Evolutionary conservation across 2,888 invertebrate genomes (phyloP).

Genomic region (Microplitis deprimator): DNA sequence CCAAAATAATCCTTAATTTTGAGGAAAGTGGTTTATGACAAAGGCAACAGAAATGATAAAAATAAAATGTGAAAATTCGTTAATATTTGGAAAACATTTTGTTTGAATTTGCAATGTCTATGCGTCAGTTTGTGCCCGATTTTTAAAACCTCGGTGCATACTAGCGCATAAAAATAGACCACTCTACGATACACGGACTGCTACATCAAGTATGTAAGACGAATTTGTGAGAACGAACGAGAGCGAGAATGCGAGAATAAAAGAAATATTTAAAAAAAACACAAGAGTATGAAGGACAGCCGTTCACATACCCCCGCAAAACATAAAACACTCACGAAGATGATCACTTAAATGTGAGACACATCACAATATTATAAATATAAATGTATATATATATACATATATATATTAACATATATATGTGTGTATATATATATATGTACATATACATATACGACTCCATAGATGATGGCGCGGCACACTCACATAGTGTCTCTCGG

Average conservation of each 20-base stretch:
- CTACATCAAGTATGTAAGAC: conserved; percentile 54
- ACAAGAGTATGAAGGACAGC: conserved; percentile 53
- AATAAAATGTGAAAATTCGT: conserved; percentile 44
- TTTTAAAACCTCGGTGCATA: conserved; percentile 57
- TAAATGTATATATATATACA: neutral
- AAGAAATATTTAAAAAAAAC: conserved; percentile 49
- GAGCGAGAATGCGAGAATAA: conserved; percentile 45
- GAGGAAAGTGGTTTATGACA: conserved; percentile 52
- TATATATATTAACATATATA: neutral
- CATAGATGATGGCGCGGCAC: conserved; percentile 72
- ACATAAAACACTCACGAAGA: conserved; percentile 56
- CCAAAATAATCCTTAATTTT: conserved; percentile 51
- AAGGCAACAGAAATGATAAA: conserved; percentile 36
- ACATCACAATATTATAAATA: conserved; percentile 63
- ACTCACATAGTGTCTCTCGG: conserved; percentile 72
- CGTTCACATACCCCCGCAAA: conserved; percentile 55
- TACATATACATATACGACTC: conserved; percentile 69
- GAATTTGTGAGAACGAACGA: conserved; percentile 45
- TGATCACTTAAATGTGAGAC: conserved; percentile 62
- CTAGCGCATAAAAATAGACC: conserved; percentile 59
- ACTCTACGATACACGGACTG: conserved; percentile 55
- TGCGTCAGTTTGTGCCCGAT: conserved; percentile 64
- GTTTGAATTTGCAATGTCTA: conserved; percentile 62
- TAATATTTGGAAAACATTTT: conserved; percentile 56
- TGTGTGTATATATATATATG: neutral